These are phyloP conservation scores for Globodera rostochiensis DNA, from an alignment of 1,140 invertebrate species.

Conservation along the genomic window DNA sequence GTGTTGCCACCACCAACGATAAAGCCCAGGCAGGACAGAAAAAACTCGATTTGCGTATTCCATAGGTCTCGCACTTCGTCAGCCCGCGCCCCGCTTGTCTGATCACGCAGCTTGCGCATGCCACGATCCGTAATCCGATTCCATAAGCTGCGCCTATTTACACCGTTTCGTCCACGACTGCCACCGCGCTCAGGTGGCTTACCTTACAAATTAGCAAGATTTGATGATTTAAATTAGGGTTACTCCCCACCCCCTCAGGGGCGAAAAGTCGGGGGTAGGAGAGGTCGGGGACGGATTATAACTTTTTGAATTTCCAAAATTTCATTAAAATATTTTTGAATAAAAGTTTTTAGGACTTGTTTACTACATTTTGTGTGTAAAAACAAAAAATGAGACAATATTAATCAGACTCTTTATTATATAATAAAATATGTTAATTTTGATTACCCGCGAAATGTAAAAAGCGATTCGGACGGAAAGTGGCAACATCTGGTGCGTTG, in stretches of 20 bases:
- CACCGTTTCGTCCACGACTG: not conserved
- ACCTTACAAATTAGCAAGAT: no score
- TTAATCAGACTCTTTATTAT: no score
- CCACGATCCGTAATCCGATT: slow-evolving; percentile 19
- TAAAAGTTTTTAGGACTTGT: no score
- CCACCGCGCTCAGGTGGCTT: not conserved
- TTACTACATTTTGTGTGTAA: no score
- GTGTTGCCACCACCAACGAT: slow-evolving; percentile 65
- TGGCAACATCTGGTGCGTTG: not conserved
- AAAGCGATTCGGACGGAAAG: not conserved
- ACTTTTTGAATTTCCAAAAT: not conserved
- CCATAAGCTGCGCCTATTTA: slow-evolving; percentile 20
- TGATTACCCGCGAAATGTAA: not conserved
- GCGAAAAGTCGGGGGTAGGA: no score
- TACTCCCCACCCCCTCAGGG: no score
- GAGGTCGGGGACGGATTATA: no score
- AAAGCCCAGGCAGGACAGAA: slow-evolving; percentile 63
- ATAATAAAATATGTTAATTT: no score
- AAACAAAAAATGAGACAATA: no score
- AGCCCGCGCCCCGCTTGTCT: slow-evolving; percentile 19
- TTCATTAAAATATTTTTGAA: no score
- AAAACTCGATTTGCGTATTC: slow-evolving; percentile 65
- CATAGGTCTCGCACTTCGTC: slow-evolving; percentile 55
- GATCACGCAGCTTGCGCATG: not conserved
- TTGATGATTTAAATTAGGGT: no score